Base-by-base conservation (phyloP, 2,113 vertebrate species). In the Todiramphus chloris region DNA sequence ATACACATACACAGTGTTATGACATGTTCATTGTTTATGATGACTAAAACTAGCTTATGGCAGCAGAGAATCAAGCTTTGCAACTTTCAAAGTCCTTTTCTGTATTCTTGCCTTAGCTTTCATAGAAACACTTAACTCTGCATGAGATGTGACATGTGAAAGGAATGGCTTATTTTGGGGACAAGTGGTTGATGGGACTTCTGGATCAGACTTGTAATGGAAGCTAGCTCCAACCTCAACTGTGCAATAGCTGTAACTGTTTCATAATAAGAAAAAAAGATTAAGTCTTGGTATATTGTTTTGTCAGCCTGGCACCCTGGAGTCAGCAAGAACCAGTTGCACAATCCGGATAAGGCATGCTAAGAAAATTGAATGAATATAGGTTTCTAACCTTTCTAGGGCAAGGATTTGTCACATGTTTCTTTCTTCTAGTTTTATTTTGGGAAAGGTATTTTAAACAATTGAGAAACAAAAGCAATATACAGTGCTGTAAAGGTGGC, bases 331-430 rank as follows among this genome's bases (percentile, higher is more conserved):
- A 91, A 53, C 23, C 39, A 48, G 84, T 91, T 89, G 58, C 81
- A 79, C 69, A 93, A 91, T 58, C 35, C 66, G 48, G 33, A 66
- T 62, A 76, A 82, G 18, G 27, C 87, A 94, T 62, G 69, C 83
- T 94, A 96, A 76, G 87, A 96, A 96, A 93, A 95, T 85, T 89
- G 74, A 94, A 84, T 13, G 2, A 96, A 79, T 89, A 82, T 11
- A 76, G 48, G 87, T 91, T 93, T 82, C 77, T 89, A 82, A 93
- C 60, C 89, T 91, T 91, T 87, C 79, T n/a, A 93, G 43, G 66
- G 74, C 28, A 87, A 76, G 11, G 27, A 87, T 94, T 82, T 89
- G 16, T 79, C 33, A 87, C 46, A 75, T 31, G 30, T 60, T 64
- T 91, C 67, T 85, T 79, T 84, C 77, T 78, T 48, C 51, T 55